These are phyloP conservation scores for Conopomorpha cramerella DNA, from an alignment of 1,140 invertebrate genomes.

Conservation along the genomic window DNA sequence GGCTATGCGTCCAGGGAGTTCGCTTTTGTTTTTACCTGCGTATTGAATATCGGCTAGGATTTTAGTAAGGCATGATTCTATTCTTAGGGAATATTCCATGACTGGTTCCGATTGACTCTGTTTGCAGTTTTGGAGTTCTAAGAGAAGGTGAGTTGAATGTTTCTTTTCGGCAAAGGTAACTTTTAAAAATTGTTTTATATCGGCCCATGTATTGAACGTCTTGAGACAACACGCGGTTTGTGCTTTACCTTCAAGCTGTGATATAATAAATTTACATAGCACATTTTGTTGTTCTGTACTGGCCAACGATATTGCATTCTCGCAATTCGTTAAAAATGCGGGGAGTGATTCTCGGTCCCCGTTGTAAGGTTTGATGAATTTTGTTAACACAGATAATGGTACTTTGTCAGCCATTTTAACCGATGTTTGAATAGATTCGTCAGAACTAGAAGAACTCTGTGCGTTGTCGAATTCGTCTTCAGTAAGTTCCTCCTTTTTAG, in stretches of 20 bases:
- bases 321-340: not conserved
- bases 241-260: slow-evolving; percentile 9
- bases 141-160: slow-evolving; percentile 11
- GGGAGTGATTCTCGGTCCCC: not conserved
- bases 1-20: slow-evolving; percentile 14
- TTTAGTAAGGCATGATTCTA: slow-evolving; percentile 11
- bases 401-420: too few species aligned
- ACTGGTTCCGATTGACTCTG: slow-evolving; percentile 9
- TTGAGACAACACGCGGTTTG: slow-evolving; percentile 10
- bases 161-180: slow-evolving; percentile 14
- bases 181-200: slow-evolving; percentile 13
- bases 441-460: too few species aligned
- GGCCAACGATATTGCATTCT: slow-evolving; percentile 7
- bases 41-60: slow-evolving; percentile 13
- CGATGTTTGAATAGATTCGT: too few species aligned
- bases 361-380: too few species aligned
- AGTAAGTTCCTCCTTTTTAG: too few species aligned
- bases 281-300: slow-evolving; percentile 6
- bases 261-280: slow-evolving; percentile 9
- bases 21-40: slow-evolving; percentile 1
- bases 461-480: too few species aligned
- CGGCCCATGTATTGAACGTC: slow-evolving; percentile 6
- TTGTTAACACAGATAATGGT: too few species aligned
- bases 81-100: slow-evolving; percentile 7
- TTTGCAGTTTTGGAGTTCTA: slow-evolving; percentile 12